Base-by-base conservation (phyloP, 2,113 vertebrate genomes). In the Datnioides undecimradiatus region DNA sequence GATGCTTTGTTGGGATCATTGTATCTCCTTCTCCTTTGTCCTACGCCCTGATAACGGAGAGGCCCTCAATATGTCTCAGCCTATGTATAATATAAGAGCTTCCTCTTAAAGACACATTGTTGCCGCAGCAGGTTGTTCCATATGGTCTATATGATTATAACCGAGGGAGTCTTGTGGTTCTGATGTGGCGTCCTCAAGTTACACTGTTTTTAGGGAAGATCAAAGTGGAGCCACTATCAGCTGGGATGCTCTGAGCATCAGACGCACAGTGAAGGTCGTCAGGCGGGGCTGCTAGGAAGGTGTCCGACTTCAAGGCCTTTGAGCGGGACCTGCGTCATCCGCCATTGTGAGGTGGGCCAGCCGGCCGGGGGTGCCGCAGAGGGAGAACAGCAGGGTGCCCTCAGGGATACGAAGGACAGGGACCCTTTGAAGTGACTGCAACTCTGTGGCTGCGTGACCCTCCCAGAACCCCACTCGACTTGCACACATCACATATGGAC, bases 241-340 rank as follows among this genome's bases (percentile, higher is more conserved):
- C 62, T 89, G 81, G 73, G 86, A 78, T 80, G 80, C 82, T 87
- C 73, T 51, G 80, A 64, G 45, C 59, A 57, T 82, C 67, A 71
- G 57, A 73, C 16, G 70, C 66, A 60, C 66, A 41, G 84, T 48
- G 76, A 82, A 78, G 88, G 87, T 85, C 88, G 80, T 51, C 46
- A 1, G 68, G 59, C 34, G 3, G 80, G 74, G 60, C 79, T 36
- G 62, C 48, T 73, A 79, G 49, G 79, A 69, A 59, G 84, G 88
- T 91, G 87, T 92, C 88, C 52, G 17, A 91, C 88, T 92, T 91
- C 90, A 93, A 90, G 80, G 91, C 62, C 85, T 80, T 65, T 66
- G 62, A 80, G 65, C 27, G 3, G 41, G 66, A 52, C 69, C 3
- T 76, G 75, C 38, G 64, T 79, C 83, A 88, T 34, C 31, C 1